Conservation (phyloP, 2,797 vertebrate genomes). For the Onychomys torridus region DNA sequence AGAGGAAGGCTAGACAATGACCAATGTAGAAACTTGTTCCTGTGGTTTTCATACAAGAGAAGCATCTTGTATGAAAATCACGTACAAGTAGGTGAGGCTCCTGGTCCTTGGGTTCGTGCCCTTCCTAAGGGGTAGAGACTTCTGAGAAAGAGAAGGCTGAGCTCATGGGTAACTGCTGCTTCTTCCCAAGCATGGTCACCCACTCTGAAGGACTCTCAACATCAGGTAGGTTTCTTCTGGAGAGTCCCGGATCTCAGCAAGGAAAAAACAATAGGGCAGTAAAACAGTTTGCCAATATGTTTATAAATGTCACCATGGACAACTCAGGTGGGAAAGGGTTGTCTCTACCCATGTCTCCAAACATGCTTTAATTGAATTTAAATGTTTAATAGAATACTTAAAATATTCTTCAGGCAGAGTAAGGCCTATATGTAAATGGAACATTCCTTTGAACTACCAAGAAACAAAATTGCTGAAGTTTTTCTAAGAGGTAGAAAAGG, state of each 20-base stretch:
- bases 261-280: conserved; percentile 27
- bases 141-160: conserved; percentile 4
- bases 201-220: not conserved
- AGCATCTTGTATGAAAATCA: no score
- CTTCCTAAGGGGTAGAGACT: not conserved
- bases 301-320: conserved; percentile 4
- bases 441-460: conserved; percentile 39
- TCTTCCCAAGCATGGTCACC: not conserved
- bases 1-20: conserved; percentile 52
- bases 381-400: conserved; percentile 43
- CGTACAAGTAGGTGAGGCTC: conserved; percentile 41
- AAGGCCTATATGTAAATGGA: not conserved
- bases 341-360: not conserved
- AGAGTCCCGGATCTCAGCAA: not conserved
- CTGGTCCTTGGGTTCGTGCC: conserved; percentile 29
- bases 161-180: not conserved
- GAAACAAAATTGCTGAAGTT: conserved; percentile 22
- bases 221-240: not conserved
- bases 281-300: not conserved
- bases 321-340: not conserved
- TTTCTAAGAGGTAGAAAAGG: not conserved
- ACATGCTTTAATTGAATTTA: not conserved
- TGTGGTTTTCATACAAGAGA: conserved; percentile 56
- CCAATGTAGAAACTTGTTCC: not conserved
- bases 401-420: conserved; percentile 66